These are phyloP conservation scores for Prorops nasuta DNA, from an alignment of 1,140 invertebrate species.

Conservation along the genomic window DNA sequence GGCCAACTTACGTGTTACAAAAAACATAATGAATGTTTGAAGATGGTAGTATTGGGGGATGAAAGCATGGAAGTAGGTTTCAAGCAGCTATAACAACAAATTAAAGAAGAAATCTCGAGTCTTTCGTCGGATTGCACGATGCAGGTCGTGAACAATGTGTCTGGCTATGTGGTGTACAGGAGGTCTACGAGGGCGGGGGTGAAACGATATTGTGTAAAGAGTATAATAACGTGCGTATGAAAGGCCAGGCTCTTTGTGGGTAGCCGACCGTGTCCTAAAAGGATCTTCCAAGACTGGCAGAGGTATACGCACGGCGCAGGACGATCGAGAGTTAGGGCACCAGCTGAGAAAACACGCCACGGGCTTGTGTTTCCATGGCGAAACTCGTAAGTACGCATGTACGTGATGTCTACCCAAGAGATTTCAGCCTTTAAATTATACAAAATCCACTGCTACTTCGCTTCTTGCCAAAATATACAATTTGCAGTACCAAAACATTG, in stretches of 20 bases:
- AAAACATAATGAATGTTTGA: slow-evolving; percentile 56
- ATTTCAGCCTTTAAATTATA: no score
- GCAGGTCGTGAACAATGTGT: background rate
- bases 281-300: slow-evolving; percentile 38
- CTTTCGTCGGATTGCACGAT: slow-evolving; percentile 23
- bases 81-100: slow-evolving; percentile 53
- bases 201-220: slow-evolving; percentile 53
- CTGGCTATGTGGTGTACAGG: background rate
- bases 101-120: slow-evolving; percentile 41
- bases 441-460: no score
- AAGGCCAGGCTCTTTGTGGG: slow-evolving; percentile 47
- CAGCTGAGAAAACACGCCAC: slow-evolving; percentile 53
- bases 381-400: slow-evolving; percentile 12
- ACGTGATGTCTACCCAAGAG: slow-evolving; percentile 1
- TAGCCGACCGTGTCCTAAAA: slow-evolving; percentile 53
- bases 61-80: slow-evolving; percentile 32
- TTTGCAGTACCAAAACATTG: no score
- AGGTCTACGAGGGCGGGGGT: slow-evolving; percentile 21
- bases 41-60: slow-evolving; percentile 18
- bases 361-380: slow-evolving; percentile 35
- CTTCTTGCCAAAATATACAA: no score
- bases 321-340: slow-evolving; percentile 37
- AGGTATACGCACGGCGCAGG: background rate
- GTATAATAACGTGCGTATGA: slow-evolving; percentile 49
- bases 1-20: slow-evolving; percentile 46